Evolutionary conservation across 2,888 invertebrate species (phyloP).

Genomic region (Palloptera scutellata): DNA sequence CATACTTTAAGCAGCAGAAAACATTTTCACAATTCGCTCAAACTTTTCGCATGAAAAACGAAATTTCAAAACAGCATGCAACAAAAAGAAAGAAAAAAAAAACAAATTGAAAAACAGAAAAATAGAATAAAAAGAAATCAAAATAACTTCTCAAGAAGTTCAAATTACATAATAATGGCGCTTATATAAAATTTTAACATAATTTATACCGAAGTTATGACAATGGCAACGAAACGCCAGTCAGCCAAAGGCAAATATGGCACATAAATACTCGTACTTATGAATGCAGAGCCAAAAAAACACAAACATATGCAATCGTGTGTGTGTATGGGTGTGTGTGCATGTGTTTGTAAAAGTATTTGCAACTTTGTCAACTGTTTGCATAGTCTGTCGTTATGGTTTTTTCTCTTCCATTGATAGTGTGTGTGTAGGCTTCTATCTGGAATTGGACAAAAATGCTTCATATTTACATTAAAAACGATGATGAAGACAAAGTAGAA

Average conservation of each 20-base stretch:
- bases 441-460: neutral
- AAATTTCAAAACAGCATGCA: neutral
- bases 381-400: constrained; percentile 46
- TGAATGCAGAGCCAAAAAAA: neutral
- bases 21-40: neutral
- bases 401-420: neutral
- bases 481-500: neutral
- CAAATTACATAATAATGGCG: constrained; percentile 12
- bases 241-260: constrained; percentile 2
- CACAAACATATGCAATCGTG: constrained; percentile 23
- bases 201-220: neutral
- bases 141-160: constrained; percentile 9
- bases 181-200: neutral
- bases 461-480: neutral
- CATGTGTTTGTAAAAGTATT: constrained; percentile 32
- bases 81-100: too few species aligned
- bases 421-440: neutral
- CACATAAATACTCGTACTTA: constrained; percentile 1
- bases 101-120: too few species aligned
- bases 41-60: neutral
- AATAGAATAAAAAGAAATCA: too few species aligned
- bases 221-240: neutral
- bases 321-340: constrained; percentile 32
- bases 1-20: too few species aligned
- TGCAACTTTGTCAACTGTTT: constrained; percentile 49